Evolutionary conservation across 2,888 invertebrate species (phyloP).

Genomic region (Pediacus dermestoides): DNA sequence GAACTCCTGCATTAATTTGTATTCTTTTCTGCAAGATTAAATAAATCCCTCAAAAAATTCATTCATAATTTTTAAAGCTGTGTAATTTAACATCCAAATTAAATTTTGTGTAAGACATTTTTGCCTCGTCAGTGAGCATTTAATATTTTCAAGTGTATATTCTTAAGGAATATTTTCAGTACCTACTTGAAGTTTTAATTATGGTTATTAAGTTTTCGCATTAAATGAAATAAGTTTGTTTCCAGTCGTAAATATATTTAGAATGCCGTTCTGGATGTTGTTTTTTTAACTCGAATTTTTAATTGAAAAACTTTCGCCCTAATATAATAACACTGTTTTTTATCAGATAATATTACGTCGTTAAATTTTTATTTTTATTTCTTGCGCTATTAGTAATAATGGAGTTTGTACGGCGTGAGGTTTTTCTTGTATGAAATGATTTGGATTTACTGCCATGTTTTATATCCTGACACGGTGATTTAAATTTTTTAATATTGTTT

Average conservation of each 20-base stretch:
- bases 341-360: too few species aligned
- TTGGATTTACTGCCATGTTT: too few species aligned
- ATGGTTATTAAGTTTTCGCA: slow-evolving; percentile 41
- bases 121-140: slow-evolving; percentile 31
- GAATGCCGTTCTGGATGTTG: slow-evolving; percentile 8
- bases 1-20: slow-evolving; percentile 12
- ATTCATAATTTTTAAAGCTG: slow-evolving; percentile 18
- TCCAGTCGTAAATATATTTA: slow-evolving; percentile 35
- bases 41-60: slow-evolving; percentile 19
- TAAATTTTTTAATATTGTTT: too few species aligned
- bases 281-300: neutral
- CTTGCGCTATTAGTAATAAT: too few species aligned
- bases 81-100: slow-evolving; percentile 19
- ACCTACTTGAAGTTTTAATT: slow-evolving; percentile 40
- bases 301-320: slow-evolving; percentile 2
- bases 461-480: too few species aligned
- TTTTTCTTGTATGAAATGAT: too few species aligned
- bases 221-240: slow-evolving; percentile 42
- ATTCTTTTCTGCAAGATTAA: slow-evolving; percentile 15
- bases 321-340: too few species aligned
- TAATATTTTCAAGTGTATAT: slow-evolving; percentile 34
- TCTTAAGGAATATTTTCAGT: slow-evolving; percentile 30
- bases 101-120: slow-evolving; percentile 20
- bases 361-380: too few species aligned
- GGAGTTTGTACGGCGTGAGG: too few species aligned